Evolutionary conservation across 2,113 vertebrate genomes (phyloP).

Genomic region (Corvus cornix): DNA sequence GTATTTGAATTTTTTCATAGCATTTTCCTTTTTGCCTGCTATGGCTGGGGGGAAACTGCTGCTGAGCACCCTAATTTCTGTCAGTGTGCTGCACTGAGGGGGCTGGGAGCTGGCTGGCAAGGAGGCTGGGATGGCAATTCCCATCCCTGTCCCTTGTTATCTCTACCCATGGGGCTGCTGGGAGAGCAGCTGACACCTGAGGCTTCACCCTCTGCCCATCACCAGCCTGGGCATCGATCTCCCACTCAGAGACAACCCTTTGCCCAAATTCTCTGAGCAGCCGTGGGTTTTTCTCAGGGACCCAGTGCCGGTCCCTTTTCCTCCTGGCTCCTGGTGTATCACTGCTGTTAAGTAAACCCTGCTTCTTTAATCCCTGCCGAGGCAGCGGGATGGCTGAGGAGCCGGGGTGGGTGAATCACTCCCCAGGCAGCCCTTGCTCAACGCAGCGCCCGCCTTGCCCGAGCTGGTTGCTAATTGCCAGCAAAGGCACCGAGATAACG

Average conservation of each 20-base stretch:
- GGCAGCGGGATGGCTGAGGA: not conserved
- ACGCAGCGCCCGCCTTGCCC: not conserved
- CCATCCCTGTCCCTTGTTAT: not conserved
- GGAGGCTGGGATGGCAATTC: not conserved
- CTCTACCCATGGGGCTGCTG: rapidly evolving
- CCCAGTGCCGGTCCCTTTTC: not conserved
- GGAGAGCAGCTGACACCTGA: not conserved
- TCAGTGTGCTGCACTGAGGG: rapidly evolving
- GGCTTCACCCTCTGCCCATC: not conserved
- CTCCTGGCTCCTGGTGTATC: not conserved
- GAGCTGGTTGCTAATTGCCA: not conserved
- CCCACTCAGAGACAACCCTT: rapidly evolving
- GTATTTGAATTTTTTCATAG: not conserved
- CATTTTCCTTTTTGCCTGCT: not conserved
- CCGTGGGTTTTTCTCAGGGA: not conserved
- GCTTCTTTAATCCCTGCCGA: not conserved
- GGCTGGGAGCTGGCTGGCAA: not conserved
- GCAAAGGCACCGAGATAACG: not conserved
- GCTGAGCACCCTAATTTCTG: not conserved
- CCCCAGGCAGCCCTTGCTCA: not conserved
- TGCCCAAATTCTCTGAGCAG: not conserved
- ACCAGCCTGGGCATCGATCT: not conserved
- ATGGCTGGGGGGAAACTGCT: rapidly evolving
- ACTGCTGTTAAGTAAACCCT: not conserved
- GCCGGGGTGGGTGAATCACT: constrained; percentile 4